A percentile compares a stretch with the other conserved stretches of the same genome.
These are phyloP conservation scores for Dendrocincla fuliginosa DNA, from an alignment of 2,797 vertebrate genomes.

Conservation along the genomic window DNA sequence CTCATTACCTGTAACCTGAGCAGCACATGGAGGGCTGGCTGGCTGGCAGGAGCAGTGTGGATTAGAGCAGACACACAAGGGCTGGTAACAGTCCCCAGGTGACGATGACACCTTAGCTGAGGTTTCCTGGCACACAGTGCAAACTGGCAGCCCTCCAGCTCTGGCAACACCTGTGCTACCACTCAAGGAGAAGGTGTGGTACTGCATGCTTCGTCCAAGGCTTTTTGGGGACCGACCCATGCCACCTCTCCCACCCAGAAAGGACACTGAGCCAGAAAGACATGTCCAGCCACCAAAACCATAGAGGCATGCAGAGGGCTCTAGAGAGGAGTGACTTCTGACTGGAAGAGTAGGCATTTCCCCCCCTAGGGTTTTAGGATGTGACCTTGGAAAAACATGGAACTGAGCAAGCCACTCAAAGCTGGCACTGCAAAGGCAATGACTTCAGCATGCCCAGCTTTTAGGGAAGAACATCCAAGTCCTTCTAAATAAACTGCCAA, in stretches of 20 bases:
- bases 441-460: background rate
- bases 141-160: background rate
- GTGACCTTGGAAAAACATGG: background rate
- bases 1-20: background rate
- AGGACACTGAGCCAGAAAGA: background rate
- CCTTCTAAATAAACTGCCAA: background rate
- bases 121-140: background rate
- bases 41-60: background rate
- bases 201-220: background rate
- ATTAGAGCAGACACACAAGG: background rate
- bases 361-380: background rate
- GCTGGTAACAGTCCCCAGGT: background rate
- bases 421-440: background rate
- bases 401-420: background rate
- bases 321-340: background rate
- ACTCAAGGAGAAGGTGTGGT: background rate
- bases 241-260: background rate
- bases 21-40: rapidly evolving
- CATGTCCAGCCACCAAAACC: background rate
- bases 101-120: background rate
- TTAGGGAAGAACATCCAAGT: background rate
- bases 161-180: background rate
- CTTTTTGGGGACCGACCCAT: background rate
- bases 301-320: rapidly evolving
- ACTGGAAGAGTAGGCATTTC: background rate